Conservation (phyloP, 2,113 vertebrate genomes). For the Ailuropoda melanoleuca region DNA sequence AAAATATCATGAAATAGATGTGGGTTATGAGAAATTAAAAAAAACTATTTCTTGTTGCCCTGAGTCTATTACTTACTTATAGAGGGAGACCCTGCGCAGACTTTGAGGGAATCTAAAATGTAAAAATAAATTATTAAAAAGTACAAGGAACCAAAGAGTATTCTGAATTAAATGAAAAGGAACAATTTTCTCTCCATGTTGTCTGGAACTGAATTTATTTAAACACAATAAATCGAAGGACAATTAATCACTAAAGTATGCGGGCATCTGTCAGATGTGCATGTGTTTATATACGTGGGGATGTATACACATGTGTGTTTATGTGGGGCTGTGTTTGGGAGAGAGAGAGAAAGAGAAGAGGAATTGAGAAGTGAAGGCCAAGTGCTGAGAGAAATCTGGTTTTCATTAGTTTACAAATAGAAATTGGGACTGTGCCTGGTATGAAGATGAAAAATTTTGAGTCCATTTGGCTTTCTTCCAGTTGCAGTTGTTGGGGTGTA, state of each 20-base stretch:
- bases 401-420: not conserved
- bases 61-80: not conserved
- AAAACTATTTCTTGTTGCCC: not conserved
- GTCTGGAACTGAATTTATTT: not conserved
- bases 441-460: not conserved
- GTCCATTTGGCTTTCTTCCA: not conserved
- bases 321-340: fast-evolving
- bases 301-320: not conserved
- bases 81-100: not conserved
- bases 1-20: slow-evolving; percentile 2
- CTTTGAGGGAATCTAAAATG: not conserved
- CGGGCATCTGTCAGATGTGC: not conserved
- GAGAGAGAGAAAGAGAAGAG: not conserved
- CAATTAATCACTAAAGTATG: not conserved
- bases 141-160: not conserved
- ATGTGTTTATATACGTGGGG: not conserved
- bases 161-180: not conserved
- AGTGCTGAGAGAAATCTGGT: not conserved
- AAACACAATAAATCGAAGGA: not conserved
- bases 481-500: not conserved
- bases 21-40: not conserved
- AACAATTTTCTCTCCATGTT: not conserved
- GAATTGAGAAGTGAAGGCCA: not conserved
- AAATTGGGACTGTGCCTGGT: not conserved
- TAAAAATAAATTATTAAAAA: not conserved